These are phyloP conservation scores for Sycophila sp. DNA, from an alignment of 1,140 invertebrate genomes.

Conservation along the genomic window DNA sequence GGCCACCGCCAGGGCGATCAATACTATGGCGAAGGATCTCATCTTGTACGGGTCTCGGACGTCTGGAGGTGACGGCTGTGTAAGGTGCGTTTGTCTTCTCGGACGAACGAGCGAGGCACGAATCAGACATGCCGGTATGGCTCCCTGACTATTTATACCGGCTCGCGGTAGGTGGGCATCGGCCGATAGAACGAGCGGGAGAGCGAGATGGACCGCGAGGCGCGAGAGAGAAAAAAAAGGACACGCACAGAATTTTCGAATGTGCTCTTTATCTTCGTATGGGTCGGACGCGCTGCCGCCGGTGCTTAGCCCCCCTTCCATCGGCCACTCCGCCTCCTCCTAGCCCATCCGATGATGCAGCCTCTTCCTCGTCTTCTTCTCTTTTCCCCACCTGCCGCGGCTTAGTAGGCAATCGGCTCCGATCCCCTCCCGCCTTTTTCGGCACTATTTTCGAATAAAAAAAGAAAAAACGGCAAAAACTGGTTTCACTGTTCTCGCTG, in stretches of 20 bases:
- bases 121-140: slow-evolving; percentile 24
- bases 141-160: slow-evolving; percentile 38
- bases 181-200: slow-evolving; percentile 13
- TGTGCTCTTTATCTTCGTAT: slow-evolving; percentile 28
- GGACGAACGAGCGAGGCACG: slow-evolving; percentile 25
- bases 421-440: slow-evolving; percentile 20
- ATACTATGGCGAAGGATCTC: background rate
- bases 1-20: slow-evolving; percentile 42
- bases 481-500: background rate
- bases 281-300: no score
- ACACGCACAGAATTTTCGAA: slow-evolving; percentile 11
- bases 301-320: background rate
- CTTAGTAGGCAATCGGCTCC: background rate
- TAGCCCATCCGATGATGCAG: background rate
- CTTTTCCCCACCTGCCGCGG: background rate
- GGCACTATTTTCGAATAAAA: background rate
- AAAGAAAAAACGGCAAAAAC: slow-evolving; percentile 9
- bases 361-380: slow-evolving; percentile 3
- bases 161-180: background rate
- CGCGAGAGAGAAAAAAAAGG: slow-evolving; percentile 13
- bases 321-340: background rate
- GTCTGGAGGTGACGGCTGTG: background rate
- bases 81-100: slow-evolving; percentile 21
- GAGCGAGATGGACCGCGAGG: background rate
- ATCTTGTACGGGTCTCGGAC: background rate